These are phyloP conservation scores for Philereme vetulata DNA, from an alignment of 2,888 invertebrate species.

Conservation along the genomic window DNA sequence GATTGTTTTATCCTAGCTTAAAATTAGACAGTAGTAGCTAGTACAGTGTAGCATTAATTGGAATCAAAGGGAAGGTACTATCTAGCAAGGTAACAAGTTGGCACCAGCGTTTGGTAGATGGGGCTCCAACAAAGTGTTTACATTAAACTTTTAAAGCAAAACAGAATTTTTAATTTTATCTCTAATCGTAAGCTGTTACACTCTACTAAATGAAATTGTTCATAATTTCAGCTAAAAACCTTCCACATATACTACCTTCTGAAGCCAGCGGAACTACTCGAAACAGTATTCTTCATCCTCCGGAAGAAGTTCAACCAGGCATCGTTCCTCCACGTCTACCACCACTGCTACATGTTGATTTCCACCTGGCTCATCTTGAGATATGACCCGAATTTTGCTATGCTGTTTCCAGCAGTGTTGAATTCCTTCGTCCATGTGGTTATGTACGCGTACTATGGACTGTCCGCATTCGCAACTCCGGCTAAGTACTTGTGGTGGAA, in stretches of 20 bases:
- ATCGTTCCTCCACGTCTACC: slow-evolving; percentile 90
- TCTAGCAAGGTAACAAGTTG: too few species aligned
- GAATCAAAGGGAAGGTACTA: too few species aligned
- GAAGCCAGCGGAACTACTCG: slow-evolving; percentile 89
- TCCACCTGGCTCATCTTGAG: slow-evolving; percentile 18
- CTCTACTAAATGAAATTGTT: not conserved
- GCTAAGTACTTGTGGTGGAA: slow-evolving; percentile 28
- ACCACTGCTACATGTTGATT: slow-evolving; percentile 22
- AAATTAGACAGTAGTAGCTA: too few species aligned
- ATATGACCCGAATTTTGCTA: slow-evolving; percentile 12
- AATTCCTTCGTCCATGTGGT: slow-evolving; percentile 20
- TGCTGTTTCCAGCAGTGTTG: slow-evolving; percentile 10
- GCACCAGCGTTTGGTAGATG: too few species aligned
- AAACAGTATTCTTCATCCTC: slow-evolving; percentile 93
- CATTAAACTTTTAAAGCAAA: too few species aligned
- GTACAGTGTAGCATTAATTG: too few species aligned
- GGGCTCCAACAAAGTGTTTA: too few species aligned
- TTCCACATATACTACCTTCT: slow-evolving; percentile 88
- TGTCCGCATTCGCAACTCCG: slow-evolving; percentile 16
- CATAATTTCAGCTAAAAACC: slow-evolving; percentile 38
- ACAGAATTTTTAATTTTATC: too few species aligned
- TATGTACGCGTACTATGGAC: slow-evolving; percentile 24
- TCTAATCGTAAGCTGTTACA: too few species aligned
- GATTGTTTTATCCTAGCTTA: too few species aligned
- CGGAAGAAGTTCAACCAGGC: slow-evolving; percentile 94